Evolutionary conservation across 2,113 vertebrate genomes (phyloP), one percentile per base, ranked within the genome.

Genomic region (Heterotis niloticus): DNA sequence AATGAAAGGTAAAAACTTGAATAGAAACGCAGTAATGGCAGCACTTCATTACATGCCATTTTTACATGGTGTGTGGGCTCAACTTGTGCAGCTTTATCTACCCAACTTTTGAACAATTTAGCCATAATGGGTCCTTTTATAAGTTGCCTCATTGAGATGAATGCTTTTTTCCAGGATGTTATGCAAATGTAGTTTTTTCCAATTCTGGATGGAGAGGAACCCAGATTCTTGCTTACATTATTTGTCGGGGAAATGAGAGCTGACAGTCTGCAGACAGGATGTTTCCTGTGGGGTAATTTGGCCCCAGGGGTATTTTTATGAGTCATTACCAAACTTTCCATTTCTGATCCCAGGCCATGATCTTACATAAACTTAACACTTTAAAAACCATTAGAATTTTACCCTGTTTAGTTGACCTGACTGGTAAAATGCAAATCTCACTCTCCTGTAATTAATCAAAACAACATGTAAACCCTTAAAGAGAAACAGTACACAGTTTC

Each of bases 1-100:
- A 88, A 88, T 86, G 82, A 83, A 88, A 78, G 86, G 84, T 89
- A 85, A 82, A 89, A 89, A 88, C 79, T 52, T 82, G 88, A 90
- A 84, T 78, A 90, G 92, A 94, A 80, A 82, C 90, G 87, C 90
- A 95, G 92, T 85, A 93, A 96, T 93, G 83, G 83, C 77, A 81
- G 71, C 83, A 82, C 81, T 82, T 91, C 88, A 93, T 90, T 92
- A 89, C 88, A 80, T 89, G 85, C 91, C 94, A 95, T 85, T 91
- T 77, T 82, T 81, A 83, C 82, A 94, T 80, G 11, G 81, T 92
- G 89, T 92, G 90, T 89, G 91, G 89, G 86, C 88, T 28, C 83
- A 83, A 84, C 91, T 90, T 85, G 87, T 90, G 92, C 89, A 82
- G n/a, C n/a, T n/a, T n/a, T n/a, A n/a, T n/a, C n/a, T n/a, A n/a